phyloP scores from a whole-genome alignment of 2,113 vertebrate genomes.

The Psephotus haematonotus region DNA sequence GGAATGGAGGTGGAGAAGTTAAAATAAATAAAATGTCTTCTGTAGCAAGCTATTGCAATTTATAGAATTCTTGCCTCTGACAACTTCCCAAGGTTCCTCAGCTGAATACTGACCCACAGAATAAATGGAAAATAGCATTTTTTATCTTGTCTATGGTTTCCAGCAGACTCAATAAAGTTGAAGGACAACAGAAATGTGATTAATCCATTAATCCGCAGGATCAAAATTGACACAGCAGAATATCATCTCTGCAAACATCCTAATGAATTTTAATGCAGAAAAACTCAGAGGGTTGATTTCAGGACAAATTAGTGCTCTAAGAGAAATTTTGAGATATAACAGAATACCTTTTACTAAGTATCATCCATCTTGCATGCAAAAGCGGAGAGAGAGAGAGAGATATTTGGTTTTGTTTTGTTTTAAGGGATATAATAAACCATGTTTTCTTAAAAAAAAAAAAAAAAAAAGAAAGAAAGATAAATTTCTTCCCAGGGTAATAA shows the following conservation, averaged over 20 bases:
- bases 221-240: not conserved
- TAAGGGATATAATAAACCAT: not conserved
- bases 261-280: not conserved
- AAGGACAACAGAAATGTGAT: not conserved
- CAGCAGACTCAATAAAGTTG: not conserved
- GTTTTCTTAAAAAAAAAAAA: not conserved
- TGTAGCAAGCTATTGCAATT: not conserved
- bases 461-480: not conserved
- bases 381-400: not conserved
- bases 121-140: not conserved
- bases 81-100: not conserved
- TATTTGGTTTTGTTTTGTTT: not conserved
- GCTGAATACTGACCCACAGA: not conserved
- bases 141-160: not conserved
- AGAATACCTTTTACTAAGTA: not conserved
- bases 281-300: not conserved
- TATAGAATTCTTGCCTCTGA: not conserved
- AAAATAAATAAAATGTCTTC: slow-evolving; percentile 50
- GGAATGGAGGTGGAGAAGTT: not conserved
- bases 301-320: not conserved
- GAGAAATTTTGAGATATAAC: not conserved
- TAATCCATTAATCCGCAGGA: not conserved
- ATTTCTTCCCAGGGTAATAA: slow-evolving; percentile 36
- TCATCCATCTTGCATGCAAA: not conserved
- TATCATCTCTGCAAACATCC: not conserved